Evolutionary conservation across 2,113 vertebrate genomes (phyloP).

Genomic region (Strix aluco): DNA sequence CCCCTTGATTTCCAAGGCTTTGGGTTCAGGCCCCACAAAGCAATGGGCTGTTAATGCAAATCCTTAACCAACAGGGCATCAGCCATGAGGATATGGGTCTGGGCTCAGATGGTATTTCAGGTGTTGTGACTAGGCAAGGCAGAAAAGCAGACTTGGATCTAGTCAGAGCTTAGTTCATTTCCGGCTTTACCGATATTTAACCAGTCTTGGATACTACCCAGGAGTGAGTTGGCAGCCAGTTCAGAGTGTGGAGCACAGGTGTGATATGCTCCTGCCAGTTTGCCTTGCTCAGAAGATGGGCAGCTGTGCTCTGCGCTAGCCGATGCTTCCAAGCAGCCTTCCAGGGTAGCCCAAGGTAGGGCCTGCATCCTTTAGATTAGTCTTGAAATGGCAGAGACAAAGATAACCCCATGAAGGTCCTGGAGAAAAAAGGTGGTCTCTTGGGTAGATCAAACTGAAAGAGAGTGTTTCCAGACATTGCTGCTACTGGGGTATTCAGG

Average conservation of each 20-base stretch:
- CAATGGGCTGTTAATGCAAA: neutral
- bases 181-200: constrained; percentile 67
- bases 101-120: constrained; percentile 62
- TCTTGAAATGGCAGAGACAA: neutral
- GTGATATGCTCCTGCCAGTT: constrained; percentile 53
- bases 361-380: constrained; percentile 50
- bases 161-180: constrained; percentile 46
- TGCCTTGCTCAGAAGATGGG: constrained; percentile 47
- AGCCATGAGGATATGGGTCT: rapidly evolving
- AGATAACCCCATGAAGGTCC: neutral
- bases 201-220: constrained; percentile 48
- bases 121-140: constrained; percentile 10
- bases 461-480: neutral
- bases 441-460: neutral
- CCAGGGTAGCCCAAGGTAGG: constrained; percentile 54
- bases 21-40: neutral
- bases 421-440: neutral
- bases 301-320: constrained; percentile 35
- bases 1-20: neutral
- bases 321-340: constrained; percentile 33
- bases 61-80: neutral
- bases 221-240: constrained; percentile 36
- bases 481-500: neutral
- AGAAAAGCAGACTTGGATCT: constrained; percentile 46
- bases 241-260: constrained; percentile 66